These are phyloP conservation scores for Sebastes reedi DNA, from an alignment of 2,797 vertebrate species.

Conservation along the genomic window DNA sequence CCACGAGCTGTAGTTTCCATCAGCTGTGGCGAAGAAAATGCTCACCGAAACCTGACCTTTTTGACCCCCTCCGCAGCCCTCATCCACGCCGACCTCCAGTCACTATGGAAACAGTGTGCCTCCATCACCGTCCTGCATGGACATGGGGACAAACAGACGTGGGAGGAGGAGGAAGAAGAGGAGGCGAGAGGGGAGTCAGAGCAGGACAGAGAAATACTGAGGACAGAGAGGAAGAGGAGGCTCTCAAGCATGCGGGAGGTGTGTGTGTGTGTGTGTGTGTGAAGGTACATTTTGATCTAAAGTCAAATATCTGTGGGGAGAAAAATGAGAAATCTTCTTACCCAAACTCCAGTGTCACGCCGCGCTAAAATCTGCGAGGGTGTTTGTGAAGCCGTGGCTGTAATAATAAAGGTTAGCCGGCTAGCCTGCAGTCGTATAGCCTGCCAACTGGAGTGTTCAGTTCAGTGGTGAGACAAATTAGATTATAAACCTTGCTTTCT, in stretches of 20 bases:
- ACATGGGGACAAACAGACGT: neutral
- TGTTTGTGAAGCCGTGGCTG: neutral
- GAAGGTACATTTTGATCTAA: neutral
- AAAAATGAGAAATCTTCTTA: neutral
- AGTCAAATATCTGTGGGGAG: neutral
- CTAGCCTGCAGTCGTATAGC: neutral
- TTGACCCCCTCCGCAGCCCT: conserved; percentile 58
- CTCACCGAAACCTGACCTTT: neutral
- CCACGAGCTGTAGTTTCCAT: neutral
- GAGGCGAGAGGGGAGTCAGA: conserved; percentile 36
- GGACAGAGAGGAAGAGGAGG: conserved; percentile 52
- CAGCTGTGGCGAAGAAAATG: neutral
- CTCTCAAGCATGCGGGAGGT: conserved; percentile 68
- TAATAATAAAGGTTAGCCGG: conserved; percentile 9
- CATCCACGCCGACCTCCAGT: conserved; percentile 73
- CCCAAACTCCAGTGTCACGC: neutral
- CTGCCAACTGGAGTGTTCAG: conserved; percentile 24
- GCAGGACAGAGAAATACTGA: conserved; percentile 62
- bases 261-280: conserved; percentile 44
- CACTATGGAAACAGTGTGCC: conserved; percentile 78
- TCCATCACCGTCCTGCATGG: conserved; percentile 32
- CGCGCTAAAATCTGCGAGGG: neutral
- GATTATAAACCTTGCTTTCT: conserved; percentile 29
- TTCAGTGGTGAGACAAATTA: conserved; percentile 50
- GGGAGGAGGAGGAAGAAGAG: conserved; percentile 29